A percentile compares a stretch with the other conserved stretches of the same genome.
phyloP scores from a whole-genome alignment of 2,888 invertebrate species.

The Eustalomyia histrio region DNA sequence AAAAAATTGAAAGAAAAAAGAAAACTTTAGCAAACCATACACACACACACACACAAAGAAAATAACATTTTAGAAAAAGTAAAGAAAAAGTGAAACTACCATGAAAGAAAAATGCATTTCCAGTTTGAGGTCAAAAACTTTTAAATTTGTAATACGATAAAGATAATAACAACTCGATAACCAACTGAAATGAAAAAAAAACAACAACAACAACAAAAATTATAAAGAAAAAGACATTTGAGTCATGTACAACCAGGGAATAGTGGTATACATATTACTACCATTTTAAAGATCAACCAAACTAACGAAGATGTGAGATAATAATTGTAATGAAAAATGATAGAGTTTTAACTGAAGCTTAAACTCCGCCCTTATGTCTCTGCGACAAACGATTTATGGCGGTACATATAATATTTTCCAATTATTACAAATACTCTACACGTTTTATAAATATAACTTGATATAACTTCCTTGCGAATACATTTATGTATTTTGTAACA shows the following conservation, averaged over 20 bases:
- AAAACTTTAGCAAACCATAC: background rate
- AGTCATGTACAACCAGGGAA: background rate
- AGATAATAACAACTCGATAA: slow-evolving; percentile 34
- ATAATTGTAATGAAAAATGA: no score
- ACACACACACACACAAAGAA: no score
- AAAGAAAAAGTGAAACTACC: background rate
- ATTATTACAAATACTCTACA: background rate
- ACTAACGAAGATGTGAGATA: no score
- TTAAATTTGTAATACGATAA: slow-evolving; percentile 30
- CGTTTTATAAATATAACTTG: background rate
- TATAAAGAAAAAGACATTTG: background rate
- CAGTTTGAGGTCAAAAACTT: slow-evolving; percentile 49
- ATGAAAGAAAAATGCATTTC: background rate
- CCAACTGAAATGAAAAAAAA: background rate
- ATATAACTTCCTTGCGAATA: no score
- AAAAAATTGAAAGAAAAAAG: background rate
- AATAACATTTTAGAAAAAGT: background rate
- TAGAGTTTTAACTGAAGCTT: no score
- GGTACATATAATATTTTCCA: no score
- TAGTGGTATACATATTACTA: background rate
- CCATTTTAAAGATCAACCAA: no score
- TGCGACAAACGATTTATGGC: no score
- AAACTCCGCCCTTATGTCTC: no score
- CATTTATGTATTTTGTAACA: no score
- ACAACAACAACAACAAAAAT: background rate